Base-by-base conservation (phyloP, 2,113 vertebrate species). In the Heterotis niloticus region DNA sequence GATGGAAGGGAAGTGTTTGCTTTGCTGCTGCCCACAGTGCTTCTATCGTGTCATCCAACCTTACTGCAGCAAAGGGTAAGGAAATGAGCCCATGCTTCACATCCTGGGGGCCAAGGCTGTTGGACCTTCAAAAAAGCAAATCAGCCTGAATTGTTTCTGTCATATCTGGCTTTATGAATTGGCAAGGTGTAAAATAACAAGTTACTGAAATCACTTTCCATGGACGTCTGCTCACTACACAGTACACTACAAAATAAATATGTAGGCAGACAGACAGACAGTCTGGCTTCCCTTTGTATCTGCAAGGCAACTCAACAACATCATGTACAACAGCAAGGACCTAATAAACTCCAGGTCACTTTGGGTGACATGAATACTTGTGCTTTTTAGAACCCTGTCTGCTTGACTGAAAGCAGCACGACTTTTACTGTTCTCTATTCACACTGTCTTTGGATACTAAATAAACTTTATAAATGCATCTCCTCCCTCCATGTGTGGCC, bases 381-480 rank as follows among this genome's bases (percentile, higher is more conserved):
- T 71, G 69, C 9, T 71, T 54, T 52, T 71, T 29, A 71, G 34
- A 44, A 44, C 34, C 34, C 2, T 44, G 34, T 44, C 34, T 44
- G 23, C 69, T 86, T 83, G 85, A 83, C 87, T 83, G 85, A 26
- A 84, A 85, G 87, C 84, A 87, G 85, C 87, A 34, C 71, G 79
- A 82, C 84, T 89, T 87, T 89, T 88, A 89, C 88, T 84, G 24
- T 84, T 86, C 84, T 44, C 7, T 44, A 4, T 2, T 44, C 34
- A 44, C 34, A 44, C 34, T 44, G 34, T 44, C 34, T 44, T 44
- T 44, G 7, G 34, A 44, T 44, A 44, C 7, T 44, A 44, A 44
- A 44, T 44, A 44, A 44, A 44, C 88, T 84, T 68, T 84, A 85
- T 29, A 86, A 87, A 87, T 89, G 86, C 84, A 89, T 87, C 82